Conservation (phyloP, 2,888 invertebrate genomes). For the Aproaerema taeniolella region DNA sequence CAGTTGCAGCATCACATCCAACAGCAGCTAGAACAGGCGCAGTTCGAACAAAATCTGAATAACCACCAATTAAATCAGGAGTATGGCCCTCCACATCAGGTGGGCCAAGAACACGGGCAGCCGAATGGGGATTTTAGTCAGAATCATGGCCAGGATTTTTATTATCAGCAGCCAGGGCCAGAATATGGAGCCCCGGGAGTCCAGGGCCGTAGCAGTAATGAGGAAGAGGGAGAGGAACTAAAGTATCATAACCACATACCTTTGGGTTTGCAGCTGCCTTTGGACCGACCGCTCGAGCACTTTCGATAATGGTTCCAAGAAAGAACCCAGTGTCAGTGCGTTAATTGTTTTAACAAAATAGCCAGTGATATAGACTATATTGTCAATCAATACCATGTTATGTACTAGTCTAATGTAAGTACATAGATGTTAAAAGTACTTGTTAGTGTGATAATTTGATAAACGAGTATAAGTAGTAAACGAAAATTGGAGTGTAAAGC, state of each 20-base stretch:
- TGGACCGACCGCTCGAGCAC: slow-evolving; percentile 63
- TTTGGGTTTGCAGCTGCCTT: slow-evolving; percentile 59
- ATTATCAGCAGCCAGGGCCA: slow-evolving; percentile 33
- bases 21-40: slow-evolving; percentile 37
- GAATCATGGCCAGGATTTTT: slow-evolving; percentile 4
- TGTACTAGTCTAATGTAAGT: no score
- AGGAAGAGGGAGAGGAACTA: slow-evolving; percentile 32
- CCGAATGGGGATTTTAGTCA: slow-evolving; percentile 23
- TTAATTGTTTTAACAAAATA: no score
- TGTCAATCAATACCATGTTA: no score
- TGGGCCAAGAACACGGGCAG: slow-evolving; percentile 23
- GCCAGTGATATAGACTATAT: no score
- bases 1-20: slow-evolving; percentile 61
- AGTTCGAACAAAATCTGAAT: slow-evolving; percentile 28
- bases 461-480: no score
- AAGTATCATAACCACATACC: slow-evolving; percentile 65
- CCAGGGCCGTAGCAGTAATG: slow-evolving; percentile 57
- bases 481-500: no score
- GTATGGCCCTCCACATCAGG: slow-evolving; percentile 27
- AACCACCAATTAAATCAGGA: slow-evolving; percentile 33
- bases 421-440: no score
- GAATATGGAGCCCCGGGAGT: slow-evolving; percentile 39
- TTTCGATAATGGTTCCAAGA: slow-evolving; percentile 55
- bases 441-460: no score
- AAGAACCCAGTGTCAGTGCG: no score